Base-by-base conservation (phyloP, 2,113 vertebrate genomes). In the Australoheros scitulus region DNA sequence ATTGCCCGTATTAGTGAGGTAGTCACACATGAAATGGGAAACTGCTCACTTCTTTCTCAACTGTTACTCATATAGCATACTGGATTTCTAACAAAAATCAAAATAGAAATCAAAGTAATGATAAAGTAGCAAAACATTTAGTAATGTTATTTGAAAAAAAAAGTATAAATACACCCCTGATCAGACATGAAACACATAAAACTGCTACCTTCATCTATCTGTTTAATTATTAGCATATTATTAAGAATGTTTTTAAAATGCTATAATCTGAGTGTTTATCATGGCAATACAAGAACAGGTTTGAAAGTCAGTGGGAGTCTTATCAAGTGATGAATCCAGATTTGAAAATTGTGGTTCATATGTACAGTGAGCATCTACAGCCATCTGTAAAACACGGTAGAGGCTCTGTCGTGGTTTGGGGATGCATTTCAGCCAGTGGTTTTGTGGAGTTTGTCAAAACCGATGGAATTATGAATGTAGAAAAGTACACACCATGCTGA, bases 1-100 rank as follows among this genome's bases (percentile, higher is more conserved):
- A 79, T 4, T 50, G 78, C 22, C 65, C 32, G 38, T 29, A 74
- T 82, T 50, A 58, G 8, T 77, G 81, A 79, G 76, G 63, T 47
- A 22, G 36, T 61, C 43, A 74, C 36, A 82, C 11, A n/a, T 36
- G 68, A 50, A 56, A 78, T 34, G 32, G 50, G 22, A 74, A 79
- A 76, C 26, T 24, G 43, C 50, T 64, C 1, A 47, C 85, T 63
- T 80, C 41, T 77, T 55, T 50, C 74, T 24, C 32, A 32, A 72
- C 11, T 55, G 11, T 55, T 55, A 32, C 24, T 72, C 24, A 18
- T 70, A 11, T 70, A 70, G 3, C 52, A 3, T 32, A 70, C 11
- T 32, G 17, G 24, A 50, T 50, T 70, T 50, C 24, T 70, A 13
- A 50, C 41, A 50, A 70, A 1, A 50, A 18, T 47, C 8, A 26